Conservation (phyloP, 2,888 invertebrate genomes). For the Melipona beecheii region DNA sequence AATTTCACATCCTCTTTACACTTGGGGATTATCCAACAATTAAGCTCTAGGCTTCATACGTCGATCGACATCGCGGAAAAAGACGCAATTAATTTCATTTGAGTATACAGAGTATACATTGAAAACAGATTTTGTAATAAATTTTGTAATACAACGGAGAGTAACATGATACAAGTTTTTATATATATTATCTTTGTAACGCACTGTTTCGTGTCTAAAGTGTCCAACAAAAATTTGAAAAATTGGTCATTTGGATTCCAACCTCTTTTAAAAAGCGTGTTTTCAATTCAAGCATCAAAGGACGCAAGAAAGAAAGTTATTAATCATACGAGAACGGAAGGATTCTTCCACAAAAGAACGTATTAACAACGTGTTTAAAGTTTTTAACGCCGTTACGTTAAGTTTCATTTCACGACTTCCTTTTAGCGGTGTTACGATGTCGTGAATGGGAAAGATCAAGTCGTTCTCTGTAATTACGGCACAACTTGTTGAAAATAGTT, state of each 20-base stretch:
- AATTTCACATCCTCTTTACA: slow-evolving; percentile 31
- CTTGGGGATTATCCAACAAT: slow-evolving; percentile 23
- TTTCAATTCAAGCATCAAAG: not conserved
- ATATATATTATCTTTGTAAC: too few relatives aligned
- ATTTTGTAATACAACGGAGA: too few relatives aligned
- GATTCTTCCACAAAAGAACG: not conserved
- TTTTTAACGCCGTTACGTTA: slow-evolving; percentile 1
- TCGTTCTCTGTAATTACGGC: not conserved
- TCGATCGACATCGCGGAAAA: not conserved
- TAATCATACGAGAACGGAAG: not conserved
- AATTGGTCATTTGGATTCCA: too few relatives aligned
- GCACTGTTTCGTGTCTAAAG: too few relatives aligned
- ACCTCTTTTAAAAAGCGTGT: not conserved
- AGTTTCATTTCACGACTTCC: slow-evolving; percentile 2
- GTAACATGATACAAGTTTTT: too few relatives aligned
- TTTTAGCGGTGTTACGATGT: not conserved
- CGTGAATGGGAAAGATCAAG: slow-evolving; percentile 17
- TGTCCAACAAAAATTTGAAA: too few relatives aligned
- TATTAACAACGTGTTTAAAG: not conserved
- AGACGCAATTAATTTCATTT: slow-evolving; percentile 2
- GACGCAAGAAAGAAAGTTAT: not conserved
- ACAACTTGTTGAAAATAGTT: not conserved
- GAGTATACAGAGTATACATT: too few relatives aligned
- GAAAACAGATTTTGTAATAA: too few relatives aligned
- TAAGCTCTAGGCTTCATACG: not conserved